Evolutionary conservation across 2,888 invertebrate species (phyloP).

Genomic region (Seira musarum): DNA sequence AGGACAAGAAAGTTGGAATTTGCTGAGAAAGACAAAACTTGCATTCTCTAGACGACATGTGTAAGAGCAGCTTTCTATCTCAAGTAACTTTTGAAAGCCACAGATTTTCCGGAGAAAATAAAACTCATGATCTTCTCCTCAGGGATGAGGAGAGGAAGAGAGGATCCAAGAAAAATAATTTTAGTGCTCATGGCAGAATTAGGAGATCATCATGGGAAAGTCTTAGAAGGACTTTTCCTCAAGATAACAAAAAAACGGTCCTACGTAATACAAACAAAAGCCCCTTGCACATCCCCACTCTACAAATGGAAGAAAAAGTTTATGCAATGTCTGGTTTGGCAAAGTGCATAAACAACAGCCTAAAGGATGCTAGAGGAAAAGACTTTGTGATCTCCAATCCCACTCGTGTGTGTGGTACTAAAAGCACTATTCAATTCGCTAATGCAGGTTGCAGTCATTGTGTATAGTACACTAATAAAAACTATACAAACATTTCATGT

Average conservation of each 20-base stretch:
- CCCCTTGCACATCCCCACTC: background rate
- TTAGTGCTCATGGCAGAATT: background rate
- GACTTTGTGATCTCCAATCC: too few species aligned
- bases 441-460: background rate
- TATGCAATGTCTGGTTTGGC: background rate
- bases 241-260: background rate
- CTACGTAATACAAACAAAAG: background rate
- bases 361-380: background rate
- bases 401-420: too few species aligned
- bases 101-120: background rate
- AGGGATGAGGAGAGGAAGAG: too few species aligned
- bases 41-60: background rate
- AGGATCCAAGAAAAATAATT: background rate
- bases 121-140: background rate
- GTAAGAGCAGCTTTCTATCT: too few species aligned
- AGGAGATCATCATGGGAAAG: background rate
- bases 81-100: too few species aligned
- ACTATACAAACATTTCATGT: constrained; percentile 31
- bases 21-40: background rate
- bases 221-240: too few species aligned
- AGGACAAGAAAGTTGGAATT: background rate
- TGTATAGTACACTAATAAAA: constrained; percentile 34
- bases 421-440: background rate
- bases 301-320: background rate
- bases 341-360: background rate